Evolutionary conservation across 2,113 vertebrate genomes (phyloP).

Genomic region (Psittacula cyanocephala): DNA sequence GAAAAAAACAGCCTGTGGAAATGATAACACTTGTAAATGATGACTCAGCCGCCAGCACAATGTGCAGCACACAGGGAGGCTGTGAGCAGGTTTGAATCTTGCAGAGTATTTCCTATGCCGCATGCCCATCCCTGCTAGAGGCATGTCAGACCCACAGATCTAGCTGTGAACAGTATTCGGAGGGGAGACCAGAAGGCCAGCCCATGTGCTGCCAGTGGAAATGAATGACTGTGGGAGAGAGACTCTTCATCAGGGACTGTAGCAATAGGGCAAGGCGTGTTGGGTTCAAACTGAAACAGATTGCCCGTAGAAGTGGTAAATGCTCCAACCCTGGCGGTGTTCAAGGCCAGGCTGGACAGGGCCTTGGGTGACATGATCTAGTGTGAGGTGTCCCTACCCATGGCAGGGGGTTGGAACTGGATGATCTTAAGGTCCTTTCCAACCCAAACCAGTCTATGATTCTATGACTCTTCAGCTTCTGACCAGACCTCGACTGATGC

Average conservation of each 20-base stretch:
- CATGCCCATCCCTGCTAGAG: not conserved
- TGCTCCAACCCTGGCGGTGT: not conserved
- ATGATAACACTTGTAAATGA: not conserved
- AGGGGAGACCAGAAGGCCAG: not conserved
- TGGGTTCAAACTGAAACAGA: not conserved
- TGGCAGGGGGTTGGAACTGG: not conserved
- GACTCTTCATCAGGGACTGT: not conserved
- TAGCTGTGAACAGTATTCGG: not conserved
- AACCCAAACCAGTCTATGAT: not conserved
- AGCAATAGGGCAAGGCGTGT: not conserved
- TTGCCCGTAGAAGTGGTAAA: not conserved
- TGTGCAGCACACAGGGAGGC: fast-evolving
- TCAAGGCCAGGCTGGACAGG: not conserved
- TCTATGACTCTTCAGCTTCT: not conserved
- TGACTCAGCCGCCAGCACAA: not conserved
- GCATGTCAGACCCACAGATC: fast-evolving
- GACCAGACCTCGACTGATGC: not conserved
- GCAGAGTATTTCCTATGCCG: not conserved
- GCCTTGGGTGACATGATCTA: not conserved
- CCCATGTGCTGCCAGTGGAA: not conserved
- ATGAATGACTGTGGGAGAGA: not conserved
- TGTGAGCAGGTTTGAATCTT: not conserved
- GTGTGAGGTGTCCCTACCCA: not conserved
- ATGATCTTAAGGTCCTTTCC: not conserved
- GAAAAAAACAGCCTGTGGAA: slow-evolving; percentile 21